Evolutionary conservation across 2,888 invertebrate species (phyloP).

Genomic region (Drosophila paramelanica): DNA sequence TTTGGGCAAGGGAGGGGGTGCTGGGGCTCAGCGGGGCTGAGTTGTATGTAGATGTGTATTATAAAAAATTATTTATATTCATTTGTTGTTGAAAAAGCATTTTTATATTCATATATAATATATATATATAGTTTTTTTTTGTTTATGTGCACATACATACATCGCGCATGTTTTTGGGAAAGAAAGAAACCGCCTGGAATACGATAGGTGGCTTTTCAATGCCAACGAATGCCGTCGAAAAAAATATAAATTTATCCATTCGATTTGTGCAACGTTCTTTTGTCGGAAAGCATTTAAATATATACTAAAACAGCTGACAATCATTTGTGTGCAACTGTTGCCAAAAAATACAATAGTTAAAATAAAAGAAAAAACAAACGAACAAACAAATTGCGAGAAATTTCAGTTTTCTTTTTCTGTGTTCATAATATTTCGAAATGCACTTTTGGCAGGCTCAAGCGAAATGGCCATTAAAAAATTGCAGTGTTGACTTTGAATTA

Average conservation of each 20-base stretch:
- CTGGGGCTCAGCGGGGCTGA: neutral
- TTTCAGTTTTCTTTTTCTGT: slow-evolving; percentile 6
- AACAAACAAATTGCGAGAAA: slow-evolving; percentile 8
- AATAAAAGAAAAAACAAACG: slow-evolving; percentile 7
- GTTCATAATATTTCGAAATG: slow-evolving; percentile 45
- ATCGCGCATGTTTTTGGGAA: slow-evolving; percentile 15
- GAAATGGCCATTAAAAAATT: slow-evolving; percentile 77
- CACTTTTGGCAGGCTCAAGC: slow-evolving; percentile 57
- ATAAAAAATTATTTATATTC: slow-evolving; percentile 70
- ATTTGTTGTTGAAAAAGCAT: slow-evolving; percentile 38
- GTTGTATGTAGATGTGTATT: slow-evolving; percentile 45
- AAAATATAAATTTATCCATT: slow-evolving; percentile 25
- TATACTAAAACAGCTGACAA: slow-evolving; percentile 56
- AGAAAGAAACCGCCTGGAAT: slow-evolving; percentile 48
- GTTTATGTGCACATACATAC: slow-evolving; percentile 4
- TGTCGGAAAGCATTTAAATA: slow-evolving; percentile 55
- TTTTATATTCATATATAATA: neutral
- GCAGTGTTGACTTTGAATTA: slow-evolving; percentile 81
- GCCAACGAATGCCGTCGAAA: slow-evolving; percentile 26
- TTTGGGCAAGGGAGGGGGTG: neutral
- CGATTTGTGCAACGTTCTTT: slow-evolving; percentile 44
- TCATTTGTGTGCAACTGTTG: slow-evolving; percentile 46
- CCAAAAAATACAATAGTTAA: slow-evolving; percentile 47
- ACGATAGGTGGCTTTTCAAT: slow-evolving; percentile 47
- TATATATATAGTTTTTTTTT: slow-evolving; percentile 25